phyloP scores from a whole-genome alignment of 2,888 invertebrate species.

The Laothoe populi region DNA sequence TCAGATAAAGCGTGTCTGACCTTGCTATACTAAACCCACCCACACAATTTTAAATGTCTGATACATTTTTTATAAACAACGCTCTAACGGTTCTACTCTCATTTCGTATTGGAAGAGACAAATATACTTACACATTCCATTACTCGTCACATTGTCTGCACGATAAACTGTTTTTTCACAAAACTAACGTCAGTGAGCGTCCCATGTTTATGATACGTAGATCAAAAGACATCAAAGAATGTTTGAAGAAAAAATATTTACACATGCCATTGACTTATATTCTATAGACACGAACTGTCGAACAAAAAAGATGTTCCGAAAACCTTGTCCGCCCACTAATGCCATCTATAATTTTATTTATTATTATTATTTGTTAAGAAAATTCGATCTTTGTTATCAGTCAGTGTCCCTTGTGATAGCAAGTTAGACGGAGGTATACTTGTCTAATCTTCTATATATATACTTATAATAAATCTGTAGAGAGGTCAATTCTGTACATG shows the following conservation, averaged over 20 bases:
- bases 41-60: background rate
- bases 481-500: no score
- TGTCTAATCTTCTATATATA: no score
- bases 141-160: background rate
- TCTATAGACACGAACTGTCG: no score
- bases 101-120: conserved; percentile 1
- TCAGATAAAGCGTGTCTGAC: background rate
- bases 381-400: no score
- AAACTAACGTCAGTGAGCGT: background rate
- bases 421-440: no score
- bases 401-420: no score
- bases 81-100: background rate
- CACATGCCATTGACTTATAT: no score
- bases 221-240: background rate
- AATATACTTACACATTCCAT: background rate
- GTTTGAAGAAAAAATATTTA: background rate
- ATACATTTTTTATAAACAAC: background rate
- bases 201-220: background rate
- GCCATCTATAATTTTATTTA: no score
- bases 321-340: no score
- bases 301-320: no score
- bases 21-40: background rate
- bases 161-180: conserved; percentile 7
- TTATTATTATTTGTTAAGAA: no score
- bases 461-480: no score